These are phyloP conservation scores for Hypercompe scribonia DNA, from an alignment of 2,888 invertebrate genomes.

Conservation along the genomic window DNA sequence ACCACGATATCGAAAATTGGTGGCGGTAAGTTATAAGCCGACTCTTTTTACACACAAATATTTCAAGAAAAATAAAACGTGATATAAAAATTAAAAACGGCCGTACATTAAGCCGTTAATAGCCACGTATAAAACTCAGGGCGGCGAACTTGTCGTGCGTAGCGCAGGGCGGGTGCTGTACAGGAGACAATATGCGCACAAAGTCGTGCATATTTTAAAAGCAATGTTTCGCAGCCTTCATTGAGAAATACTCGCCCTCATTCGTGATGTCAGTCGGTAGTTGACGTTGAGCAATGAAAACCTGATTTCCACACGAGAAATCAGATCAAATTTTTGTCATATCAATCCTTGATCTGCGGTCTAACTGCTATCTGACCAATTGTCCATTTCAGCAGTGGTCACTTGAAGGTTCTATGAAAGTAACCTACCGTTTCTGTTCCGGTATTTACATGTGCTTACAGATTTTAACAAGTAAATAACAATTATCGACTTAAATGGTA, in stretches of 20 bases:
- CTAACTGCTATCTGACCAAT: slow-evolving; percentile 1
- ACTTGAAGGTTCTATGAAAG: slow-evolving; percentile 70
- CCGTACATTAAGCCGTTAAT: background rate
- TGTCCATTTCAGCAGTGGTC: slow-evolving; percentile 27
- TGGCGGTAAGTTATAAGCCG: slow-evolving; percentile 17
- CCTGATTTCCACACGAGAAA: slow-evolving; percentile 81
- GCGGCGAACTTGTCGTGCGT: slow-evolving; percentile 30
- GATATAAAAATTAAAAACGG: background rate
- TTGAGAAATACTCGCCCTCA: slow-evolving; percentile 84
- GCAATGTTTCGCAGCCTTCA: slow-evolving; percentile 83
- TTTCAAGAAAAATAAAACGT: background rate
- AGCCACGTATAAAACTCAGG: slow-evolving; percentile 14
- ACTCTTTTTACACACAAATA: slow-evolving; percentile 8
- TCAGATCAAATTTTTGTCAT: slow-evolving; percentile 74
- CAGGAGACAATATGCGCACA: slow-evolving; percentile 71
- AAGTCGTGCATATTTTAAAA: slow-evolving; percentile 83
- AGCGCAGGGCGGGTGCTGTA: slow-evolving; percentile 30
- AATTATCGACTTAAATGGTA: slow-evolving; percentile 66
- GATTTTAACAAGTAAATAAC: slow-evolving; percentile 52
- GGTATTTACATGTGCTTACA: slow-evolving; percentile 22
- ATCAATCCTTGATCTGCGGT: slow-evolving; percentile 49
- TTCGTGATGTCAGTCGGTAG: slow-evolving; percentile 78
- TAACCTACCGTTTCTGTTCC: slow-evolving; percentile 58
- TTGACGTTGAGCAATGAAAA: slow-evolving; percentile 80
- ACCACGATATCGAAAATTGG: slow-evolving; percentile 18